Percentiles rank a stretch among this genome's conserved stretches.
Evolutionary conservation across 2,888 invertebrate species (phyloP).

Genomic region (Polietes domitor): DNA sequence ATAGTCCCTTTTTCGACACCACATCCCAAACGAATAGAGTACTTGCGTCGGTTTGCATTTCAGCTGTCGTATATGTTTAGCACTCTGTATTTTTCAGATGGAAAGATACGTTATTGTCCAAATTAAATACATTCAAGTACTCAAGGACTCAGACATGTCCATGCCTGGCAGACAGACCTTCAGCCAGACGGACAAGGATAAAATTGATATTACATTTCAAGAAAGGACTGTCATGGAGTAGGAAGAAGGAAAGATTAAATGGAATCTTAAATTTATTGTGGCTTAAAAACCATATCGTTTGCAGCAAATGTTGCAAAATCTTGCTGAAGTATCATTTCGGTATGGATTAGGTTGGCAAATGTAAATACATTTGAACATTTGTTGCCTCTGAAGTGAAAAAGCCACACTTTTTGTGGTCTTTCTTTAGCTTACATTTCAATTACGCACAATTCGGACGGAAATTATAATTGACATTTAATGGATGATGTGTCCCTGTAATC

Average conservation of each 20-base stretch:
- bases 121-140: background rate
- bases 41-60: no score
- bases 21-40: no score
- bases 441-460: background rate
- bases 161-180: background rate
- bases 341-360: background rate
- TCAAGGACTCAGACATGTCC: background rate
- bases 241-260: background rate
- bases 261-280: background rate
- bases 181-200: no score
- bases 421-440: background rate
- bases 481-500: background rate
- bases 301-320: background rate
- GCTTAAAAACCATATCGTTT: background rate
- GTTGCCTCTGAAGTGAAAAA: no score
- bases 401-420: no score
- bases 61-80: no score
- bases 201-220: no score
- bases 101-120: slow-evolving; percentile 1
- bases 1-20: no score
- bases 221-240: background rate
- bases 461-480: slow-evolving; percentile 10
- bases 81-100: no score
- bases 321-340: background rate
- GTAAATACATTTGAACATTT: no score